Evolutionary conservation across 1,140 invertebrate species (phyloP), one percentile per base, ranked within the genome.

Genomic region (Tribolium castaneum): DNA sequence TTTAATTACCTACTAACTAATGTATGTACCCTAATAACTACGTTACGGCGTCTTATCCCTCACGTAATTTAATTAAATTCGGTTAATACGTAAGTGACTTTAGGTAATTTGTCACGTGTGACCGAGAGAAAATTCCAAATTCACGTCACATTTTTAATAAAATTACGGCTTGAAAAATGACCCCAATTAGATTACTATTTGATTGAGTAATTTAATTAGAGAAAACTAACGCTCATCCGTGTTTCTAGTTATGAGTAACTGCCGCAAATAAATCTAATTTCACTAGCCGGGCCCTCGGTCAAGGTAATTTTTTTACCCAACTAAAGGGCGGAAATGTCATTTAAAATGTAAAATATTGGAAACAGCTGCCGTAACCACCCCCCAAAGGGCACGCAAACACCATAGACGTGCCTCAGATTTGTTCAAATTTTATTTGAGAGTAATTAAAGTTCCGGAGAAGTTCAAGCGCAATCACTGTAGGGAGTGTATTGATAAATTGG

Each of bases 121-220:
- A 19, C 51, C 13, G 51, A 52, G 51, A 10, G 30, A 66, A 59
- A 59, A 59, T 22, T 7, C n/a, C 22, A 59, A 59, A 59, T 25
- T 25, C 14, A 9, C 54, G 6, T 59, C 51, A 16, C 12, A 45
- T 45, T 45, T 59, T 59, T 59, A 59, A 59, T 59, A 59, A 59
- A 9, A 45, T 45, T 45, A 45, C 54, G 6, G 6, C 10, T 34
- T 35, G 30, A 66, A 66, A 35, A 66, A 66, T 35, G 59, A 66
- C 22, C 30, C 30, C 30, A 66, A 66, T 66, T 66, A 66, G 25
- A 66, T 66, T 12, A 66, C 12, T 66, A 34, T 35, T 62, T 12
- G 59, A 66, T 66, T 66, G 34, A 66, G 12, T 66, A 39, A 66
- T 66, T 66, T 66, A 66, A 66, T 66, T 66, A 66, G 59, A 66